Evolutionary conservation across 2,113 vertebrate species (phyloP), one percentile per base, ranked within the genome.

Genomic region (Tychaedon coryphoeus): DNA sequence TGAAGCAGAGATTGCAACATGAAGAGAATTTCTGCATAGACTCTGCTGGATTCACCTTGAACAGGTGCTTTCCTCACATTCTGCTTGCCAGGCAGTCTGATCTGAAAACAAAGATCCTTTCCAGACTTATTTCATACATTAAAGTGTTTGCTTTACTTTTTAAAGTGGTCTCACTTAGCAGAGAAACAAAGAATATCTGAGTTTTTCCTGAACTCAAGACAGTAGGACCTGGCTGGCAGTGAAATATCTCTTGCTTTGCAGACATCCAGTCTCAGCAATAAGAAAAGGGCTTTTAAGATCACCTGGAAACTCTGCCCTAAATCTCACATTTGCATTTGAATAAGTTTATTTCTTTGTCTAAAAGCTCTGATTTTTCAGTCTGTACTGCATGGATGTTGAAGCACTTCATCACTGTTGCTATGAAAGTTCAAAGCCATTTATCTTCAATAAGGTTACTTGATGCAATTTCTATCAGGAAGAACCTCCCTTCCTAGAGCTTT

Each of bases 361-460:
- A 91, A 95, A 88, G 54, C 90, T 85, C 74, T 70, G 77, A 58
- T 83, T 95, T 92, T 95, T 87, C 90, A 87, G 45, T 80, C 62
- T 88, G 58, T 58, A 45, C 54, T 2, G 1, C n/a, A 34, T 58
- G 66, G 87, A 88, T 50, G 38, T 76, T 66, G 56, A 96, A 95
- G 84, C 54, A 93, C 74, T 95, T 92, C 66, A 87, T 97, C 95
- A 97, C 81, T 94, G 94, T 70, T 95, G 81, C 81, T 86, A 86
- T 79, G 62, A 93, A 95, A 97, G 93, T 95, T 96, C 94, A 97
- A 97, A 94, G 90, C 38, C 94, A 94, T 96, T 95, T 88, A 76
- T 96, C 93, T 94, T 94, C 92, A 85, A 40, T 94, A 92, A 85
- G 80, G 84, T 92, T 91, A 79, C 65, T 78, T 94, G 94, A 95